Conservation (phyloP, 23 tunicate genomes). For the Ascidia mentula region DNA sequence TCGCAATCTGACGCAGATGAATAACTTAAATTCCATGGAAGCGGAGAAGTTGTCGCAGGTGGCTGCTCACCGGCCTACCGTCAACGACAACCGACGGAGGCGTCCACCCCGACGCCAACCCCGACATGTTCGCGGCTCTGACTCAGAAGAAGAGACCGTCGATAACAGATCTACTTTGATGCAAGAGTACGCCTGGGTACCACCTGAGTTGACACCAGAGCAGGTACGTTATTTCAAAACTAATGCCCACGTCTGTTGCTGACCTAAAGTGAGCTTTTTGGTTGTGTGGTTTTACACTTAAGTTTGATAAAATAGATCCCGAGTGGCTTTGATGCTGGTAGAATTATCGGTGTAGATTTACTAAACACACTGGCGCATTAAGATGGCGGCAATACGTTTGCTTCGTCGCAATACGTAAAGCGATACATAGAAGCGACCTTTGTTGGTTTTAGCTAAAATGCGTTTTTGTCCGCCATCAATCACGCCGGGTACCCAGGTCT, state of each 20-base stretch:
- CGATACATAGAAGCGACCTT: neutral
- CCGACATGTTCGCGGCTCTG: slow-evolving; percentile 21
- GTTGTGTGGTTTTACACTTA: neutral
- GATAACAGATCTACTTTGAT: slow-evolving; percentile 85
- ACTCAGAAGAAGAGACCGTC: slow-evolving; percentile 53
- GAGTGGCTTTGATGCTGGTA: neutral
- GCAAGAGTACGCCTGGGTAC: slow-evolving; percentile 98
- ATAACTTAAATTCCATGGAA: neutral
- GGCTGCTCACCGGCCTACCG: neutral
- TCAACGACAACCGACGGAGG: slow-evolving; percentile 13
- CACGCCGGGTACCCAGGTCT: neutral
- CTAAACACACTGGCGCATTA: neutral
- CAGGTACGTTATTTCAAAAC: slow-evolving; percentile 78
- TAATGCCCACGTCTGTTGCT: neutral
- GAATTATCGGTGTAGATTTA: neutral
- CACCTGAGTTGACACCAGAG: slow-evolving; percentile 79
- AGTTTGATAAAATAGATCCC: neutral
- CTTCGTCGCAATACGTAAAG: too few species aligned
- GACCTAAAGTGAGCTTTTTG: neutral
- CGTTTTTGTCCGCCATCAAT: neutral
- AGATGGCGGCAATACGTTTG: too few species aligned
- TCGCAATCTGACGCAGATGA: slow-evolving; percentile 25
- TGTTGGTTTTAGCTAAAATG: neutral
- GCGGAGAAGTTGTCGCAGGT: slow-evolving; percentile 8
- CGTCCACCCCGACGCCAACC: slow-evolving; percentile 42